phyloP scores from a whole-genome alignment of 1,140 invertebrate genomes.

The Harpegnathos saltator region DNA sequence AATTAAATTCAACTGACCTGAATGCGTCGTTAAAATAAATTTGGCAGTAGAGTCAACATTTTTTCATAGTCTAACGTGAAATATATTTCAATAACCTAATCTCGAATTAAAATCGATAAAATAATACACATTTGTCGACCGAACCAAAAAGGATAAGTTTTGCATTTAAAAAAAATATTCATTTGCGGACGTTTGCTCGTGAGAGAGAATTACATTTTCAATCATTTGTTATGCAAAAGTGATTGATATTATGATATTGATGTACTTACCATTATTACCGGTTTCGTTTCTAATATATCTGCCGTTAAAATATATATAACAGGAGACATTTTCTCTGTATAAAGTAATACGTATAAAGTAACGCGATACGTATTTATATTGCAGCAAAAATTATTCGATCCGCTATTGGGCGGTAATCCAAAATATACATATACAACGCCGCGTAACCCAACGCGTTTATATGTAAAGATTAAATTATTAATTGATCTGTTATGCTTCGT shows the following conservation, averaged over 20 bases:
- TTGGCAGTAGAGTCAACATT: background rate
- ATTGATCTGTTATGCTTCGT: constrained; percentile 50
- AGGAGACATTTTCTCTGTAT: constrained; percentile 19
- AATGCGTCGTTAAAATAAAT: background rate
- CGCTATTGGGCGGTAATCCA: constrained; percentile 36
- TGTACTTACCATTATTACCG: constrained; percentile 32
- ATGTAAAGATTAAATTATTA: constrained; percentile 62
- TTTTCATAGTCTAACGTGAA: background rate
- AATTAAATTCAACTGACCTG: constrained; percentile 16
- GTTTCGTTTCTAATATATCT: constrained; percentile 51
- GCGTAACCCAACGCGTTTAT: constrained; percentile 51
- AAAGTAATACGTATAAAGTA: constrained; percentile 57
- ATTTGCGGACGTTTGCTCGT: constrained; percentile 9
- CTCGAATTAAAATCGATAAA: background rate
- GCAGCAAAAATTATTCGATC: constrained; percentile 54
- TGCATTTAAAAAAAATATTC: constrained; percentile 13
- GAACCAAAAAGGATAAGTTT: background rate
- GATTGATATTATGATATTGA: constrained; percentile 24
- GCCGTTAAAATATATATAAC: constrained; percentile 29
- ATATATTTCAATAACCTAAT: background rate
- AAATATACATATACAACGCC: constrained; percentile 56
- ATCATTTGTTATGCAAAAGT: background rate
- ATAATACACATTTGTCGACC: background rate
- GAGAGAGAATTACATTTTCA: constrained; percentile 10
- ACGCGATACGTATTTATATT: constrained; percentile 57